Base-by-base conservation (phyloP, 1,140 invertebrate species). In the Heliconius hermathena region DNA sequence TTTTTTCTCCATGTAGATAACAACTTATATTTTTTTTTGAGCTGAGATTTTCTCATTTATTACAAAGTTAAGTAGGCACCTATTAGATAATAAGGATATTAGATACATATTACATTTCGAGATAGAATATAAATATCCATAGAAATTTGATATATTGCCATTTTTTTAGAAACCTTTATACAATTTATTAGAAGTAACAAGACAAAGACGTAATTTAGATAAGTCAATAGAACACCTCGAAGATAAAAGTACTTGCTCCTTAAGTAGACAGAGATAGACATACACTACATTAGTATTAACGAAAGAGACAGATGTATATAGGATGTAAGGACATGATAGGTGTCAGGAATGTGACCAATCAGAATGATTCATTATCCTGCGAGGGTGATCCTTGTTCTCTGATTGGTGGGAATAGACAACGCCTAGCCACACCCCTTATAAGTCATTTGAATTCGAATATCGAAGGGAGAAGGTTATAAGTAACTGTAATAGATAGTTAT, bases 371-470 rank as follows among this genome's bases (percentile, higher is more conserved):
- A 78, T 87, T 91, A 92, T 93, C 90, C 93, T 94, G 90, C 74
- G 76, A 91, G 85, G 88, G 87, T 81, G 82, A 90, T 91, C 87
- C 89, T 90, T 87, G 81, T 57, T 38, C 80, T 80, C 70, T 88
- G 85, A 93, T 93, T 94, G 93, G 93, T 81, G 54, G 87, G 79
- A 75, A 87, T 72, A 93, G 93, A 94, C 88, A 93, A 91, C 90
- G 90, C 91, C 88, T 88, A 80, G 84, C 75, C 73, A 89, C 92
- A 91, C 91, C 91, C 87, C 82, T 80, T 88, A 88, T 84, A 80
- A 82, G 82, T 80, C 84, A 84, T 86, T 85, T 80, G 78, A 80
- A 83, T 83, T 83, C 79, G 81, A 85, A 80, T 87, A 78, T 88
- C 85, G 88, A 88, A 89, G 86, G 88, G 87, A 79, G 87, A 87